Evolutionary conservation across 2,113 vertebrate species (phyloP).

Genomic region (Trochalopteron elliotii): DNA sequence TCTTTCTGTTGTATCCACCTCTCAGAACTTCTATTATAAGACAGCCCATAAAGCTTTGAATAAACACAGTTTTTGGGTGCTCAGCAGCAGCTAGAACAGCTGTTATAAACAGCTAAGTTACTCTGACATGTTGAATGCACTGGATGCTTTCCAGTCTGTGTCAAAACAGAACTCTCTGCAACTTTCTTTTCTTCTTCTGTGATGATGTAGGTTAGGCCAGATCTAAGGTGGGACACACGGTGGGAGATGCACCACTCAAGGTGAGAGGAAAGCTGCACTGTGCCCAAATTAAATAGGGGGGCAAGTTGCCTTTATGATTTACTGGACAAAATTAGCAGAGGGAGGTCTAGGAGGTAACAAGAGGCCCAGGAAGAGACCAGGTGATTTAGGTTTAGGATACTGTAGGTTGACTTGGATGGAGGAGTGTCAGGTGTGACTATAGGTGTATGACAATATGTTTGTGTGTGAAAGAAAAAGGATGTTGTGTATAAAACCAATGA

Average conservation of each 20-base stretch:
- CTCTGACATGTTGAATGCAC: not conserved
- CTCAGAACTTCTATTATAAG: not conserved
- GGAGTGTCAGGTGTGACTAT: not conserved
- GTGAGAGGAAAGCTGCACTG: not conserved
- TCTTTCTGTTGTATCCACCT: not conserved
- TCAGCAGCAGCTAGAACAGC: not conserved
- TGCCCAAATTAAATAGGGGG: not conserved
- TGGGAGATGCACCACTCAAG: not conserved
- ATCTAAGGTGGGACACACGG: not conserved
- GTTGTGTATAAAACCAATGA: not conserved
- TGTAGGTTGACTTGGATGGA: not conserved
- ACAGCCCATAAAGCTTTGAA: not conserved
- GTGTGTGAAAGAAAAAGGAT: not conserved
- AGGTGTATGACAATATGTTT: not conserved
- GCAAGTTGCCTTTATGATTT: not conserved
- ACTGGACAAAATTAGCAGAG: not conserved
- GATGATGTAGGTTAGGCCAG: not conserved
- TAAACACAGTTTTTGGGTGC: not conserved
- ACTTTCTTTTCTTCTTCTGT: not conserved
- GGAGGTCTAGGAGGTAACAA: not conserved
- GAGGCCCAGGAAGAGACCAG: not conserved
- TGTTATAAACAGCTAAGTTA: not conserved
- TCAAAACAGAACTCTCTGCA: not conserved
- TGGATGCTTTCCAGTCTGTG: not conserved
- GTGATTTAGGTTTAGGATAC: not conserved